Percentiles rank a stretch among this genome's conserved stretches.
These are phyloP conservation scores for Ceyx cyanopectus DNA, from an alignment of 2,113 vertebrate genomes.

Conservation along the genomic window DNA sequence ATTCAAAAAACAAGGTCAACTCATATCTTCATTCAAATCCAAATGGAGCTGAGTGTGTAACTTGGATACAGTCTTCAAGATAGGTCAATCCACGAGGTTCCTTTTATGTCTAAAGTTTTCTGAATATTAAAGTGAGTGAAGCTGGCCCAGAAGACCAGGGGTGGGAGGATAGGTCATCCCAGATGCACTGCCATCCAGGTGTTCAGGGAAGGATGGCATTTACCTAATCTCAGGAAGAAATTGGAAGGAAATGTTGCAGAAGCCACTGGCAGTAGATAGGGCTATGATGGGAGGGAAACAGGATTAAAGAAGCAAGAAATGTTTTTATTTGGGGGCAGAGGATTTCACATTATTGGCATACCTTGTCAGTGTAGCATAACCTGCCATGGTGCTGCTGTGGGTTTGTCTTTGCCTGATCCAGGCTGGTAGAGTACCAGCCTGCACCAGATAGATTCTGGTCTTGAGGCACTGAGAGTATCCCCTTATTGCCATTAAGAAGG, in stretches of 20 bases:
- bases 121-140: neutral
- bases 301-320: neutral
- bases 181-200: neutral
- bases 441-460: neutral
- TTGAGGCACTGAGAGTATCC: neutral
- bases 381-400: neutral
- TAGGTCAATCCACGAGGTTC: neutral
- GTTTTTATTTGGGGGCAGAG: neutral
- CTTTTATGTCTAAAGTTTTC: neutral
- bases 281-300: neutral
- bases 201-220: neutral
- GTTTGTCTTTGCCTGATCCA: neutral
- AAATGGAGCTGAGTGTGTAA: neutral
- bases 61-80: neutral
- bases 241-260: neutral
- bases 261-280: neutral
- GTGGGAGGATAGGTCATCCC: neutral
- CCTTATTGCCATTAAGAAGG: neutral
- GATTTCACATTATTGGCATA: accelerated
- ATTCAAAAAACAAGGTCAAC: neutral
- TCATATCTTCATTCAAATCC: neutral
- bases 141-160: neutral
- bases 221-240: neutral
- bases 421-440: neutral
- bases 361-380: neutral